These are phyloP conservation scores for Nematolebias whitei DNA, from an alignment of 2,113 vertebrate genomes.

Conservation along the genomic window DNA sequence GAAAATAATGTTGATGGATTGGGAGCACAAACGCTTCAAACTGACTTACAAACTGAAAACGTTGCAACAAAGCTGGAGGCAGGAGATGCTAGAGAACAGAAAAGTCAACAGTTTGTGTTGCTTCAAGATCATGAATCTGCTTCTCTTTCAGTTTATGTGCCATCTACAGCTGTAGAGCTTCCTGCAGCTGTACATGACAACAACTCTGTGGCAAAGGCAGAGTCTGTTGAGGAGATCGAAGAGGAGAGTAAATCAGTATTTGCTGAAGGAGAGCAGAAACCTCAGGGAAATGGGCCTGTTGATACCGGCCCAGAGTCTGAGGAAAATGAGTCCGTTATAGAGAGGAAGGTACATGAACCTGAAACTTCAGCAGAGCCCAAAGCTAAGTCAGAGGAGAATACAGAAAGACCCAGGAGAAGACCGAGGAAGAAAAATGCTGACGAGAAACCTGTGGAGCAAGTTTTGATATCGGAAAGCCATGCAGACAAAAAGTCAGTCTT, in stretches of 20 bases:
- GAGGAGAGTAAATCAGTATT: constrained; percentile 3
- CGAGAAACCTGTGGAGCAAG: constrained; percentile 16
- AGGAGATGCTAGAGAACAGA: constrained; percentile 1
- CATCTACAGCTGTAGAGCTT: constrained; percentile 41
- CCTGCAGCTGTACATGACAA: not conserved
- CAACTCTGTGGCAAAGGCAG: not conserved
- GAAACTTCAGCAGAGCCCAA: constrained; percentile 6
- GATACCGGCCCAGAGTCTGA: not conserved
- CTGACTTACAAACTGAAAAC: constrained; percentile 19
- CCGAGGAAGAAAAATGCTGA: not conserved
- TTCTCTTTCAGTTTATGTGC: not conserved
- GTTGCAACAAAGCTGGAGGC: constrained; percentile 6
- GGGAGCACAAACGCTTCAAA: not conserved
- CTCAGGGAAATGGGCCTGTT: constrained; percentile 32
- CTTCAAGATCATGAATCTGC: constrained; percentile 21
- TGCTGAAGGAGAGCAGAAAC: constrained; percentile 11
- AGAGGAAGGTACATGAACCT: not conserved
- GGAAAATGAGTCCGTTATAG: not conserved
- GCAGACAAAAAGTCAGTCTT: constrained; percentile 19
- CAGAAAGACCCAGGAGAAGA: not conserved
- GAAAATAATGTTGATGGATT: constrained; percentile 41
- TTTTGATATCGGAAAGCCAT: constrained; percentile 12
- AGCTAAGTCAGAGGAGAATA: constrained; percentile 7
- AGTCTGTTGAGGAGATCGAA: constrained; percentile 9
- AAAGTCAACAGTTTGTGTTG: constrained; percentile 1